These are phyloP conservation scores for Meles meles DNA, from an alignment of 2,113 vertebrate genomes.

Conservation along the genomic window DNA sequence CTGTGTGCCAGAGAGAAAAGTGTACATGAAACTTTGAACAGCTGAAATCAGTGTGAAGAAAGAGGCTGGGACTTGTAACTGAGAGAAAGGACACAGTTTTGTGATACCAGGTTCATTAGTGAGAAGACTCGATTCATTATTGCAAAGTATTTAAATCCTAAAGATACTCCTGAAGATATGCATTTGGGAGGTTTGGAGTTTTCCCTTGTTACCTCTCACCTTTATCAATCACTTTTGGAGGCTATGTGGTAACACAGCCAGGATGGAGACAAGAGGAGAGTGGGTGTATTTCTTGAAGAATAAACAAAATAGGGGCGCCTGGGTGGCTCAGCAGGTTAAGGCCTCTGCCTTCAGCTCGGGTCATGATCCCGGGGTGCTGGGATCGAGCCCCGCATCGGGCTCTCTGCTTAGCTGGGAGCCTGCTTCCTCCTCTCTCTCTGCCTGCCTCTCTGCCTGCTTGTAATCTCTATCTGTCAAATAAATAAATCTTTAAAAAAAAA, in stretches of 20 bases:
- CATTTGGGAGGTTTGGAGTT: not conserved
- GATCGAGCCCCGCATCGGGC: no score
- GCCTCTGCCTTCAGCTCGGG: no score
- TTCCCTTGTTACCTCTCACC: not conserved
- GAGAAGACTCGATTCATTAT: not conserved
- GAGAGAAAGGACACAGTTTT: not conserved
- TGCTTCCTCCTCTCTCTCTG: no score
- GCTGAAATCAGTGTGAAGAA: not conserved
- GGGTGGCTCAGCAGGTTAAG: no score
- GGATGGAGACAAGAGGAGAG: not conserved
- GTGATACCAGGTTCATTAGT: not conserved
- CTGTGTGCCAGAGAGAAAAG: not conserved
- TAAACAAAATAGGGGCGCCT: not conserved
- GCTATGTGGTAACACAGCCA: not conserved
- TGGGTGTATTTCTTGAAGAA: not conserved
- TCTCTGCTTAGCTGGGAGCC: no score
- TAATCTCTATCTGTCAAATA: no score
- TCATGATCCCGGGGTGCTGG: no score
- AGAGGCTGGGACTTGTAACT: not conserved
- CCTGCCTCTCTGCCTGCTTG: no score
- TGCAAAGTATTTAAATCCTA: not conserved
- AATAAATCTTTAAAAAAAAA: no score
- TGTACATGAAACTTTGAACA: not conserved
- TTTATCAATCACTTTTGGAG: not conserved
- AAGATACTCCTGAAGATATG: not conserved